Conservation (phyloP, 2,888 invertebrate genomes). For the Netelia melanura region DNA sequence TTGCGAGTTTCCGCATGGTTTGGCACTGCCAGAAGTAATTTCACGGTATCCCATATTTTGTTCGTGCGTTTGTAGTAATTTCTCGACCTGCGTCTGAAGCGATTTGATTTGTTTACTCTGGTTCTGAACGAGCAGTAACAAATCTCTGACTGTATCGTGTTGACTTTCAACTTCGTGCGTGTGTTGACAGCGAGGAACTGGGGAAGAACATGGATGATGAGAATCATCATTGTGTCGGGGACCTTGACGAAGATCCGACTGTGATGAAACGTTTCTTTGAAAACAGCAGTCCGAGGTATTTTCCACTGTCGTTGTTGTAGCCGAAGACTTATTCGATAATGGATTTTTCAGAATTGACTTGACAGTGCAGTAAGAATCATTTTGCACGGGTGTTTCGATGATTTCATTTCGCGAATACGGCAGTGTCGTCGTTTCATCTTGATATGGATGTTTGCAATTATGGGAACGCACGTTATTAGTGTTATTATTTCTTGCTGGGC, state of each 20-base stretch:
- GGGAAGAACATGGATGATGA: not conserved
- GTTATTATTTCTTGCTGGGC: not conserved
- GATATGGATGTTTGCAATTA: not conserved
- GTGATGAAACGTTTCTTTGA: not conserved
- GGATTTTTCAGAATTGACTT: constrained; percentile 57
- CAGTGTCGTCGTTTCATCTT: constrained; percentile 12
- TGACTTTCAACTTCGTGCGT: constrained; percentile 60
- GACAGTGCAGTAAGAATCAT: constrained; percentile 33
- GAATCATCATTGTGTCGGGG: not conserved
- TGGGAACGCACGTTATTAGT: not conserved
- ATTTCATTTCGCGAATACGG: constrained; percentile 7
- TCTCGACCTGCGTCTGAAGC: constrained; percentile 88
- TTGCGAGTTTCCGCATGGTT: constrained; percentile 4
- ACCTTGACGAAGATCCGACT: not conserved
- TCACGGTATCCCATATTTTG: constrained; percentile 41
- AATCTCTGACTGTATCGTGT: constrained; percentile 83
- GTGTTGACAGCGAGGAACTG: constrained; percentile 37
- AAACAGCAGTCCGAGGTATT: constrained; percentile 2
- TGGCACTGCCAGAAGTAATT: constrained; percentile 56
- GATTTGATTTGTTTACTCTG: constrained; percentile 89
- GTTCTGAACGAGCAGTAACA: constrained; percentile 88
- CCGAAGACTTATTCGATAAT: not conserved
- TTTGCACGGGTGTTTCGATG: constrained; percentile 4
- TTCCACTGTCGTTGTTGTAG: not conserved
- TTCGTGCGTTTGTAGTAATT: constrained; percentile 84